phyloP scores from a whole-genome alignment of 2,797 vertebrate species.

The Micrastur ruficollis region DNA sequence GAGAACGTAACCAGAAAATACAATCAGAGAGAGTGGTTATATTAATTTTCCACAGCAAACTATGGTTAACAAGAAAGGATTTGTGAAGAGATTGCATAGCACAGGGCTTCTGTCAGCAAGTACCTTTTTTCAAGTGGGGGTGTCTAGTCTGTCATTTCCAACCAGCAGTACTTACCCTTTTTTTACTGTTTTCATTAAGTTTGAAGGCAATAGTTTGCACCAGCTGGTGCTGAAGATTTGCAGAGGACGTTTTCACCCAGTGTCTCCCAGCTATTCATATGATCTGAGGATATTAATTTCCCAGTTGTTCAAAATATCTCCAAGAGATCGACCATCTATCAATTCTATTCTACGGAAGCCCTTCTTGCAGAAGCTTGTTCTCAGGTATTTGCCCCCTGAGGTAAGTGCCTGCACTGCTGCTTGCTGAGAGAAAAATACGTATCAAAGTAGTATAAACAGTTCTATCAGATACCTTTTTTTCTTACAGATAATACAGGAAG shows the following conservation, averaged over 20 bases:
- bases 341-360: constrained; percentile 83
- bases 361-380: constrained; percentile 80
- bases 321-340: constrained; percentile 85
- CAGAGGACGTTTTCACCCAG: constrained; percentile 80
- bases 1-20: background rate
- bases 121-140: background rate
- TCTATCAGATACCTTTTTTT: background rate
- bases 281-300: constrained; percentile 81
- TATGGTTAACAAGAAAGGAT: background rate
- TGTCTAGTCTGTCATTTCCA: background rate
- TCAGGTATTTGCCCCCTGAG: constrained; percentile 78
- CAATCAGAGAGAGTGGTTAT: background rate
- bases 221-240: constrained; percentile 90
- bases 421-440: background rate
- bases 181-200: constrained; percentile 71
- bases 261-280: constrained; percentile 80
- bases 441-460: background rate
- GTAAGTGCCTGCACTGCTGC: constrained; percentile 65
- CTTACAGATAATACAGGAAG: constrained; percentile 74
- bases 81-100: background rate
- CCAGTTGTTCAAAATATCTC: constrained; percentile 87
- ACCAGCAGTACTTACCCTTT: background rate
- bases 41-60: background rate
- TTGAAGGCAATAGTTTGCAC: constrained; percentile 83
- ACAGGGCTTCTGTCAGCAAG: background rate